Conservation (phyloP, 1,140 invertebrate genomes). For the Pseudachorutes palmiensis region DNA sequence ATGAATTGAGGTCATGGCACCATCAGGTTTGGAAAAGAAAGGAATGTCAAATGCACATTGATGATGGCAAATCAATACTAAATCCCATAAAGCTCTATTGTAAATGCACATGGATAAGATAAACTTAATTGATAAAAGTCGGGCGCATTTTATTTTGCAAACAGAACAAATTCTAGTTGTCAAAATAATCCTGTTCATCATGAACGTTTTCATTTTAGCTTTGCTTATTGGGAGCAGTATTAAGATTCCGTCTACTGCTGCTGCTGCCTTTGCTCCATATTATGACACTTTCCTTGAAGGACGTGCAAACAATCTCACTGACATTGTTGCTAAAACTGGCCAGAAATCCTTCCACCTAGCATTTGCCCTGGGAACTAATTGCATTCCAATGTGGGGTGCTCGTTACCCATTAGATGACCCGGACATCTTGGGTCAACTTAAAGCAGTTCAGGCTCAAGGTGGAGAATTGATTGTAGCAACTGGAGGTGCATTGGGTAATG, state of each 20-base stretch:
- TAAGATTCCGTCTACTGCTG: neutral
- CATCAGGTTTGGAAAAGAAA: too few species aligned
- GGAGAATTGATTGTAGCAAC: constrained; percentile 35
- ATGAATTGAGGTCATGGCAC: too few species aligned
- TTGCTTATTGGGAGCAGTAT: neutral
- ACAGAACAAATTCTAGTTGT: too few species aligned
- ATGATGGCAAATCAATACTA: too few species aligned
- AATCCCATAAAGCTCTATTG: too few species aligned
- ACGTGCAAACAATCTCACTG: neutral
- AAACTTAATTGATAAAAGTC: too few species aligned
- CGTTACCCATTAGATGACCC: constrained; percentile 30
- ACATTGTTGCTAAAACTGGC: constrained; percentile 27
- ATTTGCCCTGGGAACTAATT: constrained; percentile 39
- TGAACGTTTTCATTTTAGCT: neutral
- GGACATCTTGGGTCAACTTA: constrained; percentile 33
- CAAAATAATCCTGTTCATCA: too few species aligned
- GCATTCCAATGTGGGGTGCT: constrained; percentile 38
- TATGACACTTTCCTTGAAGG: constrained; percentile 1
- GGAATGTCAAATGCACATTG: too few species aligned
- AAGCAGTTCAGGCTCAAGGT: constrained; percentile 30
- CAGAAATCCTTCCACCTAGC: constrained; percentile 35
- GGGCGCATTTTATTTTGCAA: too few species aligned
- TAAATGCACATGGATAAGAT: too few species aligned
- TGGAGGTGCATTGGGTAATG: constrained; percentile 32
- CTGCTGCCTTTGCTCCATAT: constrained; percentile 6